A percentile compares a stretch with the other conserved stretches of the same genome.
These are phyloP conservation scores for Sturmia bella DNA, from an alignment of 2,888 invertebrate species.

Conservation along the genomic window DNA sequence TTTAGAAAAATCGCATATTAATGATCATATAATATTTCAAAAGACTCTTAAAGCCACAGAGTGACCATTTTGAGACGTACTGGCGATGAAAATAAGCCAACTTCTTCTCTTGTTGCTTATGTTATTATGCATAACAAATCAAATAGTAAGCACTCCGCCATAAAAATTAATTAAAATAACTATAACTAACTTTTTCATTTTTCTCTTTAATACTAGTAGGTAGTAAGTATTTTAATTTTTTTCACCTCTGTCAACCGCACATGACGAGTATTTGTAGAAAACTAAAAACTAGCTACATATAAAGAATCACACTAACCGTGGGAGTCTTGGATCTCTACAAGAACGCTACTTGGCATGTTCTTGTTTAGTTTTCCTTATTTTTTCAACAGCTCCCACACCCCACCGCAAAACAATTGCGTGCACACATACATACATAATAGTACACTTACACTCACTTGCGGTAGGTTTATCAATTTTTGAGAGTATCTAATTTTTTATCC, in stretches of 20 bases:
- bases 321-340: slow-evolving; percentile 49
- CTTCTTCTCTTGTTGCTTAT: no score
- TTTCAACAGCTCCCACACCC: slow-evolving; percentile 18
- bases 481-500: slow-evolving; percentile 35
- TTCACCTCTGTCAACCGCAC: slow-evolving; percentile 59
- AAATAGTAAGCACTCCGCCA: no score
- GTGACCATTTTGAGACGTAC: no score
- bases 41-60: no score
- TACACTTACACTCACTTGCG: not conserved
- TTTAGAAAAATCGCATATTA: no score
- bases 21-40: no score
- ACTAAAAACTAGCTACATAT: slow-evolving; percentile 52
- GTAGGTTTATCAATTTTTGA: slow-evolving; percentile 21
- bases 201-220: no score
- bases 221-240: slow-evolving; percentile 2
- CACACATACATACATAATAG: not conserved
- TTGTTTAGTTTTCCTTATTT: slow-evolving; percentile 4
- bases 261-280: slow-evolving; percentile 56
- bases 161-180: no score
- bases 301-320: slow-evolving; percentile 5
- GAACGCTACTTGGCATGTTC: slow-evolving; percentile 16
- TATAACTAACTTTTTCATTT: no score
- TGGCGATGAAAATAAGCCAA: no score
- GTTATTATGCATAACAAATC: no score
- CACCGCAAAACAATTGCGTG: not conserved